phyloP scores from a whole-genome alignment of 2,888 invertebrate species.

The Dynastes maya region DNA sequence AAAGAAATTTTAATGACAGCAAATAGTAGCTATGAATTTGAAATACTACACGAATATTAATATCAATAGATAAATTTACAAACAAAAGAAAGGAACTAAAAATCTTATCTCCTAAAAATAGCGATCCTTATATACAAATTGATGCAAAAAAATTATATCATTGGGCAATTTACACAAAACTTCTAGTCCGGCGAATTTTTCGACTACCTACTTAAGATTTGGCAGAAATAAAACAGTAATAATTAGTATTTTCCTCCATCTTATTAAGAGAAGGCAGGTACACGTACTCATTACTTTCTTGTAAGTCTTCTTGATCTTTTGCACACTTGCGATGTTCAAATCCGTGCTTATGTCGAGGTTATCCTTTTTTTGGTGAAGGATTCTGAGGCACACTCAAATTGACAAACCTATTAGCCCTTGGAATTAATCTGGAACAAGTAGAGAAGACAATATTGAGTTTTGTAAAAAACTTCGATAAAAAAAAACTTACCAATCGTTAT shows the following conservation, averaged over 20 bases:
- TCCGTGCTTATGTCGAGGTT: constrained; percentile 75
- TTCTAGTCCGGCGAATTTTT: not conserved
- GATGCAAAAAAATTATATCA: not conserved
- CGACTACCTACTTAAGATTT: not conserved
- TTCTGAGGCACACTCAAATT: constrained; percentile 81
- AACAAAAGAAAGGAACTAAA: not conserved
- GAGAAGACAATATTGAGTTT: constrained; percentile 60
- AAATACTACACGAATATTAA: not conserved
- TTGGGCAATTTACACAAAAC: not conserved
- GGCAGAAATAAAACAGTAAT: constrained; percentile 11
- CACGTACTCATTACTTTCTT: constrained; percentile 62
- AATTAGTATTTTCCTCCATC: not conserved
- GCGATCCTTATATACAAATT: constrained; percentile 8
- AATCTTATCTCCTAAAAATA: constrained; percentile 30
- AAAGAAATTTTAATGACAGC: constrained; percentile 1
- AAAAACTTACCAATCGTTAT: constrained; percentile 79
- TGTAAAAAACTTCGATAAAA: not conserved
- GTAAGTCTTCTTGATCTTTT: constrained; percentile 93
- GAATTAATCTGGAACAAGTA: constrained; percentile 70
- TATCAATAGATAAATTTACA: constrained; percentile 31
- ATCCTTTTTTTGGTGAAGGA: constrained; percentile 77
- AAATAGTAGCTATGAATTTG: too few species aligned
- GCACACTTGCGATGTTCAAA: constrained; percentile 73
- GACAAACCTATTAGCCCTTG: constrained; percentile 81
- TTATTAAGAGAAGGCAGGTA: constrained; percentile 23